phyloP scores from a whole-genome alignment of 2,113 vertebrate species.

The Machaerirhynchus nigripectus region DNA sequence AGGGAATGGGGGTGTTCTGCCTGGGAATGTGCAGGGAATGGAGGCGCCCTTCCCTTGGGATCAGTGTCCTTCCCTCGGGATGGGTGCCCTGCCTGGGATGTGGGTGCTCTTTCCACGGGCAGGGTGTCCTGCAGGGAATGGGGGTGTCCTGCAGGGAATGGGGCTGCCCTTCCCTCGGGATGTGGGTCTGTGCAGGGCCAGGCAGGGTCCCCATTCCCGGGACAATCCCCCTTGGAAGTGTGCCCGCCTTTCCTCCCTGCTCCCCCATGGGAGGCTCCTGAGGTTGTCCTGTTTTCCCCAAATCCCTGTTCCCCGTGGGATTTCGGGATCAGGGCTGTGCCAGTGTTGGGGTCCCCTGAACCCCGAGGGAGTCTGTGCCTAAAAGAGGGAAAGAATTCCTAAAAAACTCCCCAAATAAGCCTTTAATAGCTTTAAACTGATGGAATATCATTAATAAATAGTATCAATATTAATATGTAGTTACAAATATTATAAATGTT shows the following conservation, averaged over 20 bases:
- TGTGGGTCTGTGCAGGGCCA: background rate
- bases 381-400: background rate
- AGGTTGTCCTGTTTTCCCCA: rapidly evolving
- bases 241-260: rapidly evolving
- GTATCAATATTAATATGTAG: background rate
- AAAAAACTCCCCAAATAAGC: background rate
- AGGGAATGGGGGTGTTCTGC: too few species aligned
- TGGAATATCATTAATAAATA: too few species aligned
- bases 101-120: background rate
- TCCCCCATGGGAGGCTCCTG: background rate
- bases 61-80: too few species aligned
- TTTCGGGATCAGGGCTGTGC: background rate
- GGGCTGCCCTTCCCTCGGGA: background rate
- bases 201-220: background rate
- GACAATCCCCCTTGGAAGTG: background rate
- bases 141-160: too few species aligned
- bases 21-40: too few species aligned
- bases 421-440: background rate
- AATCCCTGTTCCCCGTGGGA: rapidly evolving
- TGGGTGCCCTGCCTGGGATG: background rate
- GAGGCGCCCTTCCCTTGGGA: too few species aligned
- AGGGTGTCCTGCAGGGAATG: background rate
- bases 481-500: too few species aligned
- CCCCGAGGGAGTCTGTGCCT: background rate
- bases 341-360: background rate